These are phyloP conservation scores for Fundulus diaphanus DNA, from an alignment of 2,797 vertebrate genomes.

Conservation along the genomic window DNA sequence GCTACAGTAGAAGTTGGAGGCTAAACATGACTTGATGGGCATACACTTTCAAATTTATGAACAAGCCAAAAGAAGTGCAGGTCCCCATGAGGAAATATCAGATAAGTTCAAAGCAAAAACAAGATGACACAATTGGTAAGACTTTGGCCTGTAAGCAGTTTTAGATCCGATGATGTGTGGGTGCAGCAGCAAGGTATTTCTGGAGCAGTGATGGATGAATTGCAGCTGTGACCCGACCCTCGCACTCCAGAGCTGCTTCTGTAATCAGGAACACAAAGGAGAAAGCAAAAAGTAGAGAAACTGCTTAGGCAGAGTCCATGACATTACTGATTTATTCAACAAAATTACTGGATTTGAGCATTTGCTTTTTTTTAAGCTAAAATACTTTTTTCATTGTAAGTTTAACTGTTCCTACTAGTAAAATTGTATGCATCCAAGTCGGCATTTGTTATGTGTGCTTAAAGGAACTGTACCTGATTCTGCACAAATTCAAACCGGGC, in stretches of 20 bases:
- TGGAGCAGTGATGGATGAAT: constrained; percentile 15
- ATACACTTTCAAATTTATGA: neutral
- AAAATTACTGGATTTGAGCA: neutral
- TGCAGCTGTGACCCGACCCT: constrained; percentile 18
- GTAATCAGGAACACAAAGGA: constrained; percentile 4
- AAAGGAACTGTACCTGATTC: neutral
- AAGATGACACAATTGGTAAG: neutral
- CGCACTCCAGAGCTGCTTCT: constrained; percentile 7
- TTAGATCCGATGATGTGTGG: constrained; percentile 2
- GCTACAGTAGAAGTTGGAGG: neutral
- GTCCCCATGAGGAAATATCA: neutral
- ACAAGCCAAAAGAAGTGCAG: neutral
- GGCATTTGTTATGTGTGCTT: neutral
- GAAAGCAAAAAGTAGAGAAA: neutral
- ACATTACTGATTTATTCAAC: neutral
- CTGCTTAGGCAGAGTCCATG: neutral
- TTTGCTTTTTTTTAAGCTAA: neutral
- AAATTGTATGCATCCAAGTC: neutral
- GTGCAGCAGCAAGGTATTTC: neutral
- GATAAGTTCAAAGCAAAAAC: neutral
- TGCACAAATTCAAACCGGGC: neutral
- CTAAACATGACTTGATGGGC: neutral
- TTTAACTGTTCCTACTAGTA: neutral
- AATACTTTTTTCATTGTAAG: neutral
- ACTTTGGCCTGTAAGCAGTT: constrained; percentile 2